Evolutionary conservation across 2,797 vertebrate genomes (phyloP).

Genomic region (Bradypodion ventrale): DNA sequence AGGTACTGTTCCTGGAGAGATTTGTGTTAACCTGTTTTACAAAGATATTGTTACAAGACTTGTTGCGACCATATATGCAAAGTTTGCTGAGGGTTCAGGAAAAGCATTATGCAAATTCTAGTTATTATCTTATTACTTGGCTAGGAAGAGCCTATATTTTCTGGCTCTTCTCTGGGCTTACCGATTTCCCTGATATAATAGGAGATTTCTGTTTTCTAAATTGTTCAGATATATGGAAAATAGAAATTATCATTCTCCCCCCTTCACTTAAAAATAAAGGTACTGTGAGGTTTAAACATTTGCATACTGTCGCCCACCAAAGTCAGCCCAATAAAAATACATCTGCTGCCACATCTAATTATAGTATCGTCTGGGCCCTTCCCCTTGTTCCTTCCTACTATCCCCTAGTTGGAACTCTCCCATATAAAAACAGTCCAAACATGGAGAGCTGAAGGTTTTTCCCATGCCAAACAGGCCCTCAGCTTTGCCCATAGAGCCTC

Average conservation of each 20-base stretch:
- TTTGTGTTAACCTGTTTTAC: background rate
- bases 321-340: background rate
- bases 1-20: too few species aligned
- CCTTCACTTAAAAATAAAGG: background rate
- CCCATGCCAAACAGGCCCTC: background rate
- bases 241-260: background rate
- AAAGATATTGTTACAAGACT: background rate
- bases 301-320: background rate
- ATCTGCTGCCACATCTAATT: slow-evolving; percentile 2
- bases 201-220: background rate
- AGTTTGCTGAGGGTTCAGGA: background rate
- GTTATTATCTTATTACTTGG: background rate
- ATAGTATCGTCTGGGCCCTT: background rate
- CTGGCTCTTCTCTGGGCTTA: background rate
- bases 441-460: slow-evolving; percentile 4
- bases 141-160: background rate
- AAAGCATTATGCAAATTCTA: background rate
- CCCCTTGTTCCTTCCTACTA: background rate
- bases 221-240: background rate
- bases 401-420: background rate
- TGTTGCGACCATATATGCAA: background rate
- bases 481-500: background rate
- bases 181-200: background rate
- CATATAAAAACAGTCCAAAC: background rate
- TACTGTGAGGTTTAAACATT: background rate